Percentiles rank a stretch among this genome's conserved stretches.
Evolutionary conservation across 2,113 vertebrate genomes (phyloP).

Genomic region (Tapirus terrestris): DNA sequence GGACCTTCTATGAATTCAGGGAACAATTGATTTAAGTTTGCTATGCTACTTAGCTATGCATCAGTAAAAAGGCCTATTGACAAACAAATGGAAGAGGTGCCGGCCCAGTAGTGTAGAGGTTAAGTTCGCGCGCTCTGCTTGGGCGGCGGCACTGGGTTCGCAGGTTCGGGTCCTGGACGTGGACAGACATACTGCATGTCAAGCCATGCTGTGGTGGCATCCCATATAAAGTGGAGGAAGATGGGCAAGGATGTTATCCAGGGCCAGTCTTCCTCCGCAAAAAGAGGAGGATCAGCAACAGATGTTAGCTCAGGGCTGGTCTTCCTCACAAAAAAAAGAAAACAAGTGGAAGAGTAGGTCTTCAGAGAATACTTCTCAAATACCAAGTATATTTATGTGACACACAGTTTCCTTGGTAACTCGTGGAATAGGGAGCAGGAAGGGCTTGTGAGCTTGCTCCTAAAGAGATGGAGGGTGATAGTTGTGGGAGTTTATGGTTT

Average conservation of each 20-base stretch:
- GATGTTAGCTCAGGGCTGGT: too few relatives aligned
- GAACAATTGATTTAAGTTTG: not conserved
- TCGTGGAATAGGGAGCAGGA: not conserved
- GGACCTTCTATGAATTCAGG: not conserved
- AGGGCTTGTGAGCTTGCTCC: not conserved
- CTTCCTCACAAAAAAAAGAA: not conserved
- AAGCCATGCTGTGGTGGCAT: too few relatives aligned
- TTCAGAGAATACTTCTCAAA: slow-evolving; percentile 57
- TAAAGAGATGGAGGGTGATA: not conserved
- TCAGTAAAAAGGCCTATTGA: slow-evolving; percentile 14
- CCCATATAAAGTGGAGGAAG: too few relatives aligned
- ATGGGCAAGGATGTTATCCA: too few relatives aligned
- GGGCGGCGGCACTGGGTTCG: too few relatives aligned
- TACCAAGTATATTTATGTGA: slow-evolving; percentile 56
- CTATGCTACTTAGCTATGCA: not conserved
- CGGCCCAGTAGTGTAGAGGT: too few relatives aligned
- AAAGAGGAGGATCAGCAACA: too few relatives aligned
- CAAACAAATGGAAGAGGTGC: slow-evolving; percentile 29
- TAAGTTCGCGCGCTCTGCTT: too few relatives aligned
- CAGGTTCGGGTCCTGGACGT: too few relatives aligned
- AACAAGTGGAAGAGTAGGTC: slow-evolving; percentile 40
- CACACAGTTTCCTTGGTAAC: slow-evolving; percentile 65
- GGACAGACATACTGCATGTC: too few relatives aligned
- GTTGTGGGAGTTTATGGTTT: not conserved
- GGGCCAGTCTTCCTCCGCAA: too few relatives aligned